Evolutionary conservation across 2,888 invertebrate genomes (phyloP).

Genomic region (Leucozona laternaria): DNA sequence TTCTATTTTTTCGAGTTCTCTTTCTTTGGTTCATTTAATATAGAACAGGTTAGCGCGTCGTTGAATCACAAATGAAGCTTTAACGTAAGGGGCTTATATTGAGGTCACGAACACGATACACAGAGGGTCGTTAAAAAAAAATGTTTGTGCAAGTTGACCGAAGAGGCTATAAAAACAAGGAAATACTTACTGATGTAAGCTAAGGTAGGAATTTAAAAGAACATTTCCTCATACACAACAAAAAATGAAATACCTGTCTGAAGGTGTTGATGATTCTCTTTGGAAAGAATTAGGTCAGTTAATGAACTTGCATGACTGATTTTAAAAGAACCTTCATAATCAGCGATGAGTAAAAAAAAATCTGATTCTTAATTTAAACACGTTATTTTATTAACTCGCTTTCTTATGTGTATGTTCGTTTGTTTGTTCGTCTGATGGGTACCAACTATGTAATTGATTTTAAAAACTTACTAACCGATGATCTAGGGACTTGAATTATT

Average conservation of each 20-base stretch:
- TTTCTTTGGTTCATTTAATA: background rate
- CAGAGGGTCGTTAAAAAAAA: background rate
- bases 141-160: conserved; percentile 4
- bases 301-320: background rate
- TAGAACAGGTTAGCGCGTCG: background rate
- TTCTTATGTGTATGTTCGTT: no score
- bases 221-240: conserved; percentile 2
- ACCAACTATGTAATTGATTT: no score
- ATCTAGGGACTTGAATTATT: no score
- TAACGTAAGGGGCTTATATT: background rate
- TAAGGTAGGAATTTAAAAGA: background rate
- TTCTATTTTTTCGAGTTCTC: background rate
- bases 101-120: conserved; percentile 19
- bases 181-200: background rate
- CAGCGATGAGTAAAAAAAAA: background rate
- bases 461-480: no score
- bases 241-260: conserved; percentile 1
- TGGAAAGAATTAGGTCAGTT: conserved; percentile 1
- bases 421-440: no score
- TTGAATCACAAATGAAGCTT: conserved; percentile 38
- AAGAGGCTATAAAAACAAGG: background rate
- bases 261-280: conserved; percentile 19
- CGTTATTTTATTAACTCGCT: no score
- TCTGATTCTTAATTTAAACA: background rate
- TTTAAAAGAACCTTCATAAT: background rate